Conservation (phyloP, 2,113 vertebrate species). For the Hydrochoerus hydrochaeris region DNA sequence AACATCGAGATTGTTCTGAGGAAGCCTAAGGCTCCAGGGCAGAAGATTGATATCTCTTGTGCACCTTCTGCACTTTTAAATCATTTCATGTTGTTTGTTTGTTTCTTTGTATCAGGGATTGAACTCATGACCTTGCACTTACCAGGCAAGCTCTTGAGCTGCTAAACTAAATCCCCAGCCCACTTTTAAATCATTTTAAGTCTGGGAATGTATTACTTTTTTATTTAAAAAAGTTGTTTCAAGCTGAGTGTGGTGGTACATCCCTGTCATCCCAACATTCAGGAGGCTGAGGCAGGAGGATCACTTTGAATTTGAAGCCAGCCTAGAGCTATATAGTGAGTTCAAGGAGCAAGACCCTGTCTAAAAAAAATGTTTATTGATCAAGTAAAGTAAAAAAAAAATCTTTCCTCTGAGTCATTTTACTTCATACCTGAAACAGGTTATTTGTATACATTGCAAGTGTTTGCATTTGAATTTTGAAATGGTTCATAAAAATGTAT, state of each 20-base stretch:
- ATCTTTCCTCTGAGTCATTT: constrained; percentile 5
- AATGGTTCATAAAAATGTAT: not conserved
- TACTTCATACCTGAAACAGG: not conserved
- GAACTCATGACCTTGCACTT: too few species aligned
- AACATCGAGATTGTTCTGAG: not conserved
- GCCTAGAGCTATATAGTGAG: too few species aligned
- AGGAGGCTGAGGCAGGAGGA: too few species aligned
- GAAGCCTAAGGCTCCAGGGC: not conserved
- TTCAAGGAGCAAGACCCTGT: too few species aligned
- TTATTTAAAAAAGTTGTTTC: not conserved
- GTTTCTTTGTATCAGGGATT: too few species aligned
- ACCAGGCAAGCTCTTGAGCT: too few species aligned
- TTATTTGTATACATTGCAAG: not conserved
- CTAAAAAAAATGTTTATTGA: not conserved
- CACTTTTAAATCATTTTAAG: constrained; percentile 10
- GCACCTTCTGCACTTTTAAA: not conserved
- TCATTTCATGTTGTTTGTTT: not conserved
- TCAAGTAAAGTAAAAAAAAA: not conserved
- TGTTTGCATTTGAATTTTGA: constrained; percentile 34
- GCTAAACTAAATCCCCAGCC: too few species aligned
- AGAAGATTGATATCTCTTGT: not conserved
- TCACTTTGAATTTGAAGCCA: too few species aligned
- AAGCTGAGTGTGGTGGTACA: too few species aligned
- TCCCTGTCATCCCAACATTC: too few species aligned
- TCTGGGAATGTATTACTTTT: not conserved